Percentiles rank a stretch among this genome's conserved stretches.
phyloP scores from a whole-genome alignment of 2,888 invertebrate genomes.

The Thera britannica region DNA sequence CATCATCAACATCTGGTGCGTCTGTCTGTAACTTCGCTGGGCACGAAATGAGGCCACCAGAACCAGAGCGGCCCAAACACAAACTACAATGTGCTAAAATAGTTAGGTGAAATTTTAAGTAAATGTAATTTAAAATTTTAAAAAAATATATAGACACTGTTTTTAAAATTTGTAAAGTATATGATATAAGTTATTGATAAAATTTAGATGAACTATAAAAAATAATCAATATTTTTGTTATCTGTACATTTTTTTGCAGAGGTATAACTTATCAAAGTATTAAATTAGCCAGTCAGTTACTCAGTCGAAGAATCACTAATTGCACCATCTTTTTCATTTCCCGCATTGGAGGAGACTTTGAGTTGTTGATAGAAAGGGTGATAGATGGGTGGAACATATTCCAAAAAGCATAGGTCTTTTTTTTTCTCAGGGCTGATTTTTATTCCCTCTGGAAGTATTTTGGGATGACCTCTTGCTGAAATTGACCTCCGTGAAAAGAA shows the following conservation, averaged over 20 bases:
- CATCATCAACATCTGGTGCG: too few species aligned
- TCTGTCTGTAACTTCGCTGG: too few species aligned
- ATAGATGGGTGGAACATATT: conserved; percentile 17
- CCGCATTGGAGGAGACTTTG: conserved; percentile 2
- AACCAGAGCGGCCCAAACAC: too few species aligned
- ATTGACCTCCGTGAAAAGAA: conserved; percentile 34
- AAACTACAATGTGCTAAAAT: too few species aligned
- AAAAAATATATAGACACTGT: too few species aligned
- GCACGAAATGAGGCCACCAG: too few species aligned
- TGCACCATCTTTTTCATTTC: neutral
- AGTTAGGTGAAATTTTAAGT: too few species aligned
- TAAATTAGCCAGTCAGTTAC: conserved; percentile 30
- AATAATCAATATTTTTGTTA: too few species aligned
- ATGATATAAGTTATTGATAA: too few species aligned
- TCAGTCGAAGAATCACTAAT: conserved; percentile 30
- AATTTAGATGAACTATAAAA: too few species aligned
- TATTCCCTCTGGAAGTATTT: conserved; percentile 9
- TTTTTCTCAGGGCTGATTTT: conserved; percentile 1
- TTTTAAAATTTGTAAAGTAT: too few species aligned
- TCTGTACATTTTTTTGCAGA: neutral
- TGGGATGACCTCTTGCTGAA: conserved; percentile 34
- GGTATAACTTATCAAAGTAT: conserved; percentile 25
- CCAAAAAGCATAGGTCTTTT: neutral
- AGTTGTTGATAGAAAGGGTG: conserved; percentile 29
- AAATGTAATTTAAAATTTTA: too few species aligned